Base-by-base conservation (phyloP, 2,888 invertebrate genomes). In the Noctua comes region DNA sequence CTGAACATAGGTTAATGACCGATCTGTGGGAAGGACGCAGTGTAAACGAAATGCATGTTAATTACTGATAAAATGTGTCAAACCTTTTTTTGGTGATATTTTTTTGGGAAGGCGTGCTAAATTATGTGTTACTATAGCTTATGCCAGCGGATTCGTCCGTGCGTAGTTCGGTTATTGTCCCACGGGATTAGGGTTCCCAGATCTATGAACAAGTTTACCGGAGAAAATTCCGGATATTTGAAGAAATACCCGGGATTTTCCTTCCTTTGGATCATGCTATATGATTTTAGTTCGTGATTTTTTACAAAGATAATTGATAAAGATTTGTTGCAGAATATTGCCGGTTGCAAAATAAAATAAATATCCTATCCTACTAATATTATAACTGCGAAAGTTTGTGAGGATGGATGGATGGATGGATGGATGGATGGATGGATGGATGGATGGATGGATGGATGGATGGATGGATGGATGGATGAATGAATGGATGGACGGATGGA, bases 111-210 rank as follows among this genome's bases (percentile, higher is more conserved):
- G 27, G 2, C 18, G 16, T 18, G 59, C 16, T 2, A 16, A 59
- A 7, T 27, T 27, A 16, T 57, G 24, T n/a, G 24, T 48, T 48
- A 48, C 18, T 48, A 16, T 46, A 48, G 48, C 6, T 51, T 51
- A 21, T 48, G 21, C 48, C 43, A 11, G 11, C 43, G 43, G 43
- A 10, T 43, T 43, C 43, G 10, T 1, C 8, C 43, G 8, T 1
- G 43, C 1, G 43, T 43, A 43, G 43, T 43, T 43, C 10, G 43
- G 10, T 43, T 0, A 43, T 43, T 43, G 43, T 10, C 43, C 43
- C 43, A 43, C 43, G 10, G 43, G n/a, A n/a, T n/a, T 74, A 70
- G 68, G 66, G 66, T 27, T 43, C 43, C 18, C 66, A 66, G 43
- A 65, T 24, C 65, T 36, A 24, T 64, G 13, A 65, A 24, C 2